Evolutionary conservation across 2,797 vertebrate species (phyloP).

Genomic region (Semaprochilodus insignis): DNA sequence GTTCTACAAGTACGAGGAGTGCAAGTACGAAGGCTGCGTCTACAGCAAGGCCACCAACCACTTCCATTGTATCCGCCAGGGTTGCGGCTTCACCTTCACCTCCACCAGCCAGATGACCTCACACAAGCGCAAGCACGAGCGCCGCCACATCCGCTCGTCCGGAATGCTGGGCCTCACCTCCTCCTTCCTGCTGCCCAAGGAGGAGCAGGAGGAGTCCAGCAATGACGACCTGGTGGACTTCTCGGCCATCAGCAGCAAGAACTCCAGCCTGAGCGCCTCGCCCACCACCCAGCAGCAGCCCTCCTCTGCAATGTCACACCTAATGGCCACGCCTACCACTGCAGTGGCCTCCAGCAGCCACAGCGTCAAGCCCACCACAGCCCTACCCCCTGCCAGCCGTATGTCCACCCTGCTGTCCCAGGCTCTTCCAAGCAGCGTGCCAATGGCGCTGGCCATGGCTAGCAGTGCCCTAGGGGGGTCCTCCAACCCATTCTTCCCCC

Average conservation of each 20-base stretch:
- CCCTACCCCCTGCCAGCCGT: slow-evolving; percentile 83
- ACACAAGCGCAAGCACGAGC: slow-evolving; percentile 98
- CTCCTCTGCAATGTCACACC: slow-evolving; percentile 86
- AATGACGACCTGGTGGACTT: slow-evolving; percentile 98
- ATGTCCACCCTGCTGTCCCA: slow-evolving; percentile 92
- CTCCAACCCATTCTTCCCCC: slow-evolving; percentile 89
- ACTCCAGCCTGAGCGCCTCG: slow-evolving; percentile 99
- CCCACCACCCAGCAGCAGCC: slow-evolving; percentile 95
- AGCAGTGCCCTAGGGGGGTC: slow-evolving; percentile 80
- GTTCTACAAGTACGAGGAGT: slow-evolving; percentile 99
- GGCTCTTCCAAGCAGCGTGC: slow-evolving; percentile 92
- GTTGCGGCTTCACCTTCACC: slow-evolving; percentile 99
- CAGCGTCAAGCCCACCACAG: slow-evolving; percentile 77
- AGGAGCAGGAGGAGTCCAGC: slow-evolving; percentile 97
- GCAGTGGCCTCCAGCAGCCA: slow-evolving; percentile 76
- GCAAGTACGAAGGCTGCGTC: slow-evolving; percentile 98
- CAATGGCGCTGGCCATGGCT: slow-evolving; percentile 91
- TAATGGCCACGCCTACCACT: slow-evolving; percentile 81
- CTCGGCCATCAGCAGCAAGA: slow-evolving; percentile 97
- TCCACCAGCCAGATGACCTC: slow-evolving; percentile 99
- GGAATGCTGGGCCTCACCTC: slow-evolving; percentile 88
- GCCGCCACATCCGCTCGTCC: slow-evolving; percentile 92
- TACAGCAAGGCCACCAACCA: slow-evolving; percentile 99
- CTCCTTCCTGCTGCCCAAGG: slow-evolving; percentile 88
- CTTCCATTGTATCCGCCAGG: slow-evolving; percentile 98